Percentiles rank a stretch among this genome's conserved stretches.
Evolutionary conservation across 1,140 invertebrate species (phyloP).

Genomic region (Charaxes varanes): DNA sequence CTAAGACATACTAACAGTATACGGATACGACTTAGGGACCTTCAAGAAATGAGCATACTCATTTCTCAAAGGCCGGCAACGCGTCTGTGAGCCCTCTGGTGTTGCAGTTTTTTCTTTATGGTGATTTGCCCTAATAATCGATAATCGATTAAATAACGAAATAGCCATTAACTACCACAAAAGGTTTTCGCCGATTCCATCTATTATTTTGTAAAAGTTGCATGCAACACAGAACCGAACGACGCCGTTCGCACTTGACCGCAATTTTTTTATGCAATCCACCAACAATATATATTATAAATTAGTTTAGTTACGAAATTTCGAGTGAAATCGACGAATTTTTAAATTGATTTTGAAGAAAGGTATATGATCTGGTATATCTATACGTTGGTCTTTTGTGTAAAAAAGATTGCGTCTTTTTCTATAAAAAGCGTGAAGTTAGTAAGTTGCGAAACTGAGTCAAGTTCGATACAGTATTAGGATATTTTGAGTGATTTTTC

Average conservation of each 20-base stretch:
- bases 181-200: neutral
- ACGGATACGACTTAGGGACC: no score
- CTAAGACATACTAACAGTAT: no score
- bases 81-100: no score
- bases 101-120: no score
- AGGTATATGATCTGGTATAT: slow-evolving; percentile 32
- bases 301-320: slow-evolving; percentile 66
- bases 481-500: no score
- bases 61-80: no score
- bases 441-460: slow-evolving; percentile 46
- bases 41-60: no score
- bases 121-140: slow-evolving; percentile 5
- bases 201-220: slow-evolving; percentile 1
- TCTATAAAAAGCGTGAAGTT: slow-evolving; percentile 48
- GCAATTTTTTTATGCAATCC: slow-evolving; percentile 41
- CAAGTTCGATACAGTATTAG: slow-evolving; percentile 39
- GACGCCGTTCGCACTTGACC: slow-evolving; percentile 27
- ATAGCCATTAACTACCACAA: slow-evolving; percentile 2
- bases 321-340: slow-evolving; percentile 55
- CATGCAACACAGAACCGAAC: slow-evolving; percentile 19
- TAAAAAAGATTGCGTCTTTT: slow-evolving; percentile 28
- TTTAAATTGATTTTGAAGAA: slow-evolving; percentile 50
- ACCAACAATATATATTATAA: slow-evolving; percentile 44
- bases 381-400: slow-evolving; percentile 23
- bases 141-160: slow-evolving; percentile 14